phyloP scores from a whole-genome alignment of 1,140 invertebrate genomes.

The Lepidostoma basale region DNA sequence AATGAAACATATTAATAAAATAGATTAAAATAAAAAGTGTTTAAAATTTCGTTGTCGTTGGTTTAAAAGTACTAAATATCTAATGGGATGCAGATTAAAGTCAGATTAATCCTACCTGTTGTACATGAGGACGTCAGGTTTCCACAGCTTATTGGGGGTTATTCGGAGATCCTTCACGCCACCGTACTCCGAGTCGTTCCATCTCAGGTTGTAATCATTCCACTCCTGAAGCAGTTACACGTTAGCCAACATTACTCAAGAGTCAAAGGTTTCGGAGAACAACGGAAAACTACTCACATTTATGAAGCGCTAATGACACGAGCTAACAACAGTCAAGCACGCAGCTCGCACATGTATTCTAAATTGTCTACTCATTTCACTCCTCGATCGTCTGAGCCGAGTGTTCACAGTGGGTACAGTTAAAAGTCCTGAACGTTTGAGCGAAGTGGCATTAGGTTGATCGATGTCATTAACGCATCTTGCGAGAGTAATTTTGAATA shows the following conservation, averaged over 20 bases:
- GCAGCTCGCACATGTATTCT: conserved; percentile 13
- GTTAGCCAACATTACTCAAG: conserved; percentile 9
- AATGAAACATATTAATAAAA: too few species aligned
- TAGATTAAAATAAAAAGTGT: too few species aligned
- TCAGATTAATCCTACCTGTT: conserved; percentile 81
- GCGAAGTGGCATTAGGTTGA: conserved; percentile 33
- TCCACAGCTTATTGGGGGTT: conserved; percentile 95
- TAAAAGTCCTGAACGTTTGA: neutral
- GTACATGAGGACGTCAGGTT: conserved; percentile 97
- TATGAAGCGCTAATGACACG: conserved; percentile 47
- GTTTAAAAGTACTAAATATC: neutral
- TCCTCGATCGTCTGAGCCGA: neutral
- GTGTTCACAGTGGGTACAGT: neutral
- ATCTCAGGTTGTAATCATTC: conserved; percentile 95
- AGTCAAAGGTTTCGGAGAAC: neutral
- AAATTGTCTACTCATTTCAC: conserved; percentile 4
- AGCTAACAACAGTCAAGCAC: conserved; percentile 45
- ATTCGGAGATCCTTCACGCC: conserved; percentile 92
- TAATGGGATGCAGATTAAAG: neutral
- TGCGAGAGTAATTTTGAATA: conserved; percentile 33
- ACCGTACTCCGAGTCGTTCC: conserved; percentile 94
- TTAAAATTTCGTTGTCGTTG: neutral
- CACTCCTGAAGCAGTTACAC: conserved; percentile 76
- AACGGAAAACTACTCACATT: conserved; percentile 40
- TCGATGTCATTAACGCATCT: conserved; percentile 46